phyloP scores from a whole-genome alignment of 2,888 invertebrate species.

The Drosophila flavopinicola region DNA sequence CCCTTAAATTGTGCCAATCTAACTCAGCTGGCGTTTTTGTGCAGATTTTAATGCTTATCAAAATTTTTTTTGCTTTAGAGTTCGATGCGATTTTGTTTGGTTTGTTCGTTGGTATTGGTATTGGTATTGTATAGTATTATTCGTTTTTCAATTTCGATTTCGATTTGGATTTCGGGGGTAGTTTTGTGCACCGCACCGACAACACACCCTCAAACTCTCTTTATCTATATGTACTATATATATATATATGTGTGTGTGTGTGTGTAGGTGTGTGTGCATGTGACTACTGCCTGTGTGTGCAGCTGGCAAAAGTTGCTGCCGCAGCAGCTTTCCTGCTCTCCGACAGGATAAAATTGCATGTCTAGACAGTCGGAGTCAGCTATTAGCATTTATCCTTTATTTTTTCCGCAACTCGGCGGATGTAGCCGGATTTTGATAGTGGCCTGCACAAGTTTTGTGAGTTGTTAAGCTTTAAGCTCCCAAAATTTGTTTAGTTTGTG shows the following conservation, averaged over 20 bases:
- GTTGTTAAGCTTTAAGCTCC: conserved; percentile 26
- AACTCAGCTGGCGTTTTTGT: conserved; percentile 37
- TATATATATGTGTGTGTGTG: conserved; percentile 22
- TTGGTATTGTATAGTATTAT: no score
- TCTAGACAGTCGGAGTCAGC: conserved; percentile 60
- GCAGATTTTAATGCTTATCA: conserved; percentile 28
- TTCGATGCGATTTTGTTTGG: conserved; percentile 30
- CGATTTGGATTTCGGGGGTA: conserved; percentile 65
- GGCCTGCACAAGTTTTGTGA: not conserved
- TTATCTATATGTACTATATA: conserved; percentile 21
- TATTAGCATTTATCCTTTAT: conserved; percentile 43
- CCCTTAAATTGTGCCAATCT: conserved; percentile 2
- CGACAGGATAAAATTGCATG: conserved; percentile 60
- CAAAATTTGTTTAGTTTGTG: conserved; percentile 29
- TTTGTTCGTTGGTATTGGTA: conserved; percentile 39
- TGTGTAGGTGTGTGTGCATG: conserved; percentile 25
- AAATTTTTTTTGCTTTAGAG: conserved; percentile 35
- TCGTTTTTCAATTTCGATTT: conserved; percentile 54
- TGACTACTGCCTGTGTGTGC: conserved; percentile 36
- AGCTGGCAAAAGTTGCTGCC: conserved; percentile 54
- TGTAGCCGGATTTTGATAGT: conserved; percentile 41
- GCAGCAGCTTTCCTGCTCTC: conserved; percentile 40
- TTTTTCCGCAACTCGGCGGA: conserved; percentile 15
- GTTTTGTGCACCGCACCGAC: conserved; percentile 53
- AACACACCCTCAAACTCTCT: conserved; percentile 68